A percentile compares a stretch with the other conserved stretches of the same genome.
phyloP scores from a whole-genome alignment of 2,113 vertebrate genomes.

The Coptodon rendalli region DNA sequence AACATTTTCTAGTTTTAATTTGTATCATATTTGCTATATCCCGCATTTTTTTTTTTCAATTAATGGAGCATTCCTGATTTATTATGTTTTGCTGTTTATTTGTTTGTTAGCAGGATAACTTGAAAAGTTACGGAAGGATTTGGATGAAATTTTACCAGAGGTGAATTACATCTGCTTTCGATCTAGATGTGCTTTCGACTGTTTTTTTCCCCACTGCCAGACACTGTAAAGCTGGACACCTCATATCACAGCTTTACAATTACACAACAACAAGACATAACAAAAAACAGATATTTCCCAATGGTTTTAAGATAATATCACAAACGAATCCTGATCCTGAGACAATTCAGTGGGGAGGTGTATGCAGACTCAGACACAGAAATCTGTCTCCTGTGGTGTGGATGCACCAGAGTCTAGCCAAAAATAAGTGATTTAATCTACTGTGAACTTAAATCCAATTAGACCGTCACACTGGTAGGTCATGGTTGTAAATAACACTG shows the following conservation, averaged over 20 bases:
- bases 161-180: not conserved
- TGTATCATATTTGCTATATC: not conserved
- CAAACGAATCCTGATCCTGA: rapidly evolving
- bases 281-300: not conserved
- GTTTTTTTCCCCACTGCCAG: rapidly evolving
- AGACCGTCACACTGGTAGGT: not conserved
- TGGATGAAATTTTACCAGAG: not conserved
- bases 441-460: not conserved
- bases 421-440: not conserved
- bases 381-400: not conserved
- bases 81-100: not conserved
- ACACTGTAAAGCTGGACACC: not conserved
- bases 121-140: not conserved
- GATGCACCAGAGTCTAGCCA: not conserved
- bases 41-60: not conserved
- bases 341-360: not conserved
- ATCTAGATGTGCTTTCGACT: not conserved
- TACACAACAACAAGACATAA: not conserved
- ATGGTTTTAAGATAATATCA: not conserved
- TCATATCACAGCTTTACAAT: not conserved
- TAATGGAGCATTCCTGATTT: rapidly evolving
- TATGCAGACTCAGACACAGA: rapidly evolving
- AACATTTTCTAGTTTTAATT: not conserved
- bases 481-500: not conserved
- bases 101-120: not conserved